These are phyloP conservation scores for Channa striata DNA, from an alignment of 2,797 vertebrate species.

Conservation along the genomic window DNA sequence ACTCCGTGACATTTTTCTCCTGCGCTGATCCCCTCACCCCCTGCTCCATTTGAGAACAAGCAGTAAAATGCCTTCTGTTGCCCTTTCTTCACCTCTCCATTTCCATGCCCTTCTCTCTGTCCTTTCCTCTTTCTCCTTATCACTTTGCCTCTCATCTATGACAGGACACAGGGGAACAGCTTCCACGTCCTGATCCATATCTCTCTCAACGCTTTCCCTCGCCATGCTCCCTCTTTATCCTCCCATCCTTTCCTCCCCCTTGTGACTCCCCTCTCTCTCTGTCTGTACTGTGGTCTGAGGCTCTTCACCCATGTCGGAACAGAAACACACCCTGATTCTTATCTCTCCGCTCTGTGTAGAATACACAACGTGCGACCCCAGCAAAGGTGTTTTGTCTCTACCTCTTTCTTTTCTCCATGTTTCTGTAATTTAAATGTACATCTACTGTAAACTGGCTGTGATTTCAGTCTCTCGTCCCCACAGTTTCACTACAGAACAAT, in stretches of 20 bases:
- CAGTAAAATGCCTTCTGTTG: constrained; percentile 48
- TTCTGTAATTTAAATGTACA: constrained; percentile 29
- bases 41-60: constrained; percentile 50
- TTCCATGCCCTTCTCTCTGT: constrained; percentile 50
- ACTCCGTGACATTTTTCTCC: constrained; percentile 59
- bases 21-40: constrained; percentile 41
- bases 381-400: constrained; percentile 35
- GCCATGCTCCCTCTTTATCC: constrained; percentile 31
- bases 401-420: constrained; percentile 13
- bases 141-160: constrained; percentile 66
- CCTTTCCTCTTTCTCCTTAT: constrained; percentile 69
- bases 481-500: constrained; percentile 42
- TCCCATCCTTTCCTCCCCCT: constrained; percentile 13
- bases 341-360: constrained; percentile 65
- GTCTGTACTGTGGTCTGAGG: constrained; percentile 63
- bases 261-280: constrained; percentile 17
- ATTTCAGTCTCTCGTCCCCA: constrained; percentile 34
- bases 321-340: constrained; percentile 70
- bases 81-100: constrained; percentile 58
- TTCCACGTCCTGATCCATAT: constrained; percentile 77
- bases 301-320: constrained; percentile 70
- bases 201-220: constrained; percentile 44
- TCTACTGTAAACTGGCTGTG: constrained; percentile 31
- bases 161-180: constrained; percentile 72
- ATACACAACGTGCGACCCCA: constrained; percentile 53